phyloP scores from a whole-genome alignment of 2,113 vertebrate species.

The Malaclemys terrapin region DNA sequence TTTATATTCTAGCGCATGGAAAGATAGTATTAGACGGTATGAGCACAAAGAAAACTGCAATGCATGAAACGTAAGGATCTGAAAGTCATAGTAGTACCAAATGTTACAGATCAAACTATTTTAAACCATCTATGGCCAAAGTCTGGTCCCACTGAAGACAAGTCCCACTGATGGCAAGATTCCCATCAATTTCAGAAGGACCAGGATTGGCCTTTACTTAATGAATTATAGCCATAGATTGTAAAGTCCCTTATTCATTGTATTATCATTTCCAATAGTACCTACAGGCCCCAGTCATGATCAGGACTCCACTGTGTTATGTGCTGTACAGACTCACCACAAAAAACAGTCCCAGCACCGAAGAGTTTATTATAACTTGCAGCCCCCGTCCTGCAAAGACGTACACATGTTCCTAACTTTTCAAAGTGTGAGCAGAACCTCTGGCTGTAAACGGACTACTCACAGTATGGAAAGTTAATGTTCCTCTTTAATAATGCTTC shows the following conservation, averaged over 20 bases:
- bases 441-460: background rate
- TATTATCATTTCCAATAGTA: background rate
- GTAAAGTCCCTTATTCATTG: background rate
- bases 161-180: slow-evolving; percentile 14
- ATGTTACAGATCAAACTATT: slow-evolving; percentile 68
- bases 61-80: slow-evolving; percentile 75
- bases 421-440: background rate
- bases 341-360: slow-evolving; percentile 15
- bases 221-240: background rate
- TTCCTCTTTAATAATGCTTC: background rate
- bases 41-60: slow-evolving; percentile 71
- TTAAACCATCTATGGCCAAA: slow-evolving; percentile 56
- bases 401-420: background rate
- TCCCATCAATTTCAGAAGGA: background rate
- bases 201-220: slow-evolving; percentile 17
- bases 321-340: background rate
- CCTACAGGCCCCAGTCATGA: background rate
- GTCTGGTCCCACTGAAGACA: slow-evolving; percentile 26
- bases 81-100: slow-evolving; percentile 74
- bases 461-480: background rate
- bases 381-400: background rate
- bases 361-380: slow-evolving; percentile 33
- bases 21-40: slow-evolving; percentile 75
- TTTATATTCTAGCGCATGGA: slow-evolving; percentile 73
- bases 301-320: background rate